Evolutionary conservation across 2,888 invertebrate species (phyloP).

Genomic region (Lycocerus yunnanus): DNA sequence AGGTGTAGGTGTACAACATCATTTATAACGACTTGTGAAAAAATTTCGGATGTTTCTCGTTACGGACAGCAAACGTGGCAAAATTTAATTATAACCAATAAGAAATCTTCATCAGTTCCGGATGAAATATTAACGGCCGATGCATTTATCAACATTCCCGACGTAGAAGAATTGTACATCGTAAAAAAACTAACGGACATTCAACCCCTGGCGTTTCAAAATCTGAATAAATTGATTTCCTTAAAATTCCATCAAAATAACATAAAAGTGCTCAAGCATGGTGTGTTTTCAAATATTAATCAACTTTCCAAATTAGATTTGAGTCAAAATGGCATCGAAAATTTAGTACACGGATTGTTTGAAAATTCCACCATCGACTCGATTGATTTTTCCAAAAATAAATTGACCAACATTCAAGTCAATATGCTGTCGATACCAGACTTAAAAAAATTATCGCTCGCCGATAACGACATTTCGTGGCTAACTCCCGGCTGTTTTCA

Average conservation of each 20-base stretch:
- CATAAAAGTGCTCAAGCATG: slow-evolving; percentile 16
- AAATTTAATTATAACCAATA: slow-evolving; percentile 24
- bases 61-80: slow-evolving; percentile 24
- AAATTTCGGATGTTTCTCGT: slow-evolving; percentile 19
- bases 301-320: slow-evolving; percentile 25
- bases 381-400: slow-evolving; percentile 26
- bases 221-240: slow-evolving; percentile 20
- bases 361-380: slow-evolving; percentile 9
- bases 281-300: slow-evolving; percentile 21
- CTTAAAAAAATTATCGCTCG: slow-evolving; percentile 18
- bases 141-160: slow-evolving; percentile 16
- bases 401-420: slow-evolving; percentile 23
- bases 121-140: slow-evolving; percentile 13
- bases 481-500: slow-evolving; percentile 22
- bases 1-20: slow-evolving; percentile 15
- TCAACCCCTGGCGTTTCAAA: slow-evolving; percentile 19
- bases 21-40: slow-evolving; percentile 30
- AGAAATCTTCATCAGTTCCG: not conserved
- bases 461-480: slow-evolving; percentile 18
- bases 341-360: slow-evolving; percentile 20
- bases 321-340: slow-evolving; percentile 24
- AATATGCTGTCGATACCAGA: slow-evolving; percentile 4
- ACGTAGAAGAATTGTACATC: slow-evolving; percentile 29
- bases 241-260: slow-evolving; percentile 27
- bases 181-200: slow-evolving; percentile 14